A percentile compares a stretch with the other conserved stretches of the same genome.
phyloP scores from a whole-genome alignment of 2,888 invertebrate species.

The Colletes collaris region DNA sequence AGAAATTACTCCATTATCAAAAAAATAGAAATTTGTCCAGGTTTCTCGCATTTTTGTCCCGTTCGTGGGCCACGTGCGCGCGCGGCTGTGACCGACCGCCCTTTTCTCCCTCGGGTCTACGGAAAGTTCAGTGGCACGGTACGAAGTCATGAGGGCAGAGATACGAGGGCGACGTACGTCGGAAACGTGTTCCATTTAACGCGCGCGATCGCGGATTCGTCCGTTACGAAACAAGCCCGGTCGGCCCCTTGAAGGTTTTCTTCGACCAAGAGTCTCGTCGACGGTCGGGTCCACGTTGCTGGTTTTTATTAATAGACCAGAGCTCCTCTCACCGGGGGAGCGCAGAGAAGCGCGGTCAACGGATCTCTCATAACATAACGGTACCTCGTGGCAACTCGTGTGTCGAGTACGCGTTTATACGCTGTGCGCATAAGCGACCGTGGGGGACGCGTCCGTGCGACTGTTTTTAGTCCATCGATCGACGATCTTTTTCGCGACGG shows the following conservation, averaged over 20 bases:
- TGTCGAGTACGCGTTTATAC: background rate
- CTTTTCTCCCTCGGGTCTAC: background rate
- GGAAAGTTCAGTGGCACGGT: slow-evolving; percentile 28
- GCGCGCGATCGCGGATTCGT: slow-evolving; percentile 12
- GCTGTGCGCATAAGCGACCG: background rate
- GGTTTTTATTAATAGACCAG: slow-evolving; percentile 74
- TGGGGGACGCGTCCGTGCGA: background rate
- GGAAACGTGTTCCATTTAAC: slow-evolving; percentile 4
- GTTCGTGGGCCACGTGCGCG: background rate
- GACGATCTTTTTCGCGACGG: background rate
- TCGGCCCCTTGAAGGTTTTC: slow-evolving; percentile 45
- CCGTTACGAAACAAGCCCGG: slow-evolving; percentile 67
- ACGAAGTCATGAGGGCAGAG: background rate
- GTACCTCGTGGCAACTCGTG: slow-evolving; percentile 37
- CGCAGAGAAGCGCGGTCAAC: slow-evolving; percentile 33
- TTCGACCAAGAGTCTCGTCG: slow-evolving; percentile 46
- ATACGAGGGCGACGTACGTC: background rate
- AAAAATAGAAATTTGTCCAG: too few relatives aligned
- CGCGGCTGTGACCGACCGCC: too few relatives aligned
- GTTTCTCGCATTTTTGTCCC: too few relatives aligned
- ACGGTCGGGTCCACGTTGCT: slow-evolving; percentile 54
- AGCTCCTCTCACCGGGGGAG: slow-evolving; percentile 54
- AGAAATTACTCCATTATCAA: too few relatives aligned
- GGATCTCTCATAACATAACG: slow-evolving; percentile 54
- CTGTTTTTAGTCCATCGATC: slow-evolving; percentile 9